Conservation (phyloP, 2,797 vertebrate species). For the Micromesistius poutassou region DNA sequence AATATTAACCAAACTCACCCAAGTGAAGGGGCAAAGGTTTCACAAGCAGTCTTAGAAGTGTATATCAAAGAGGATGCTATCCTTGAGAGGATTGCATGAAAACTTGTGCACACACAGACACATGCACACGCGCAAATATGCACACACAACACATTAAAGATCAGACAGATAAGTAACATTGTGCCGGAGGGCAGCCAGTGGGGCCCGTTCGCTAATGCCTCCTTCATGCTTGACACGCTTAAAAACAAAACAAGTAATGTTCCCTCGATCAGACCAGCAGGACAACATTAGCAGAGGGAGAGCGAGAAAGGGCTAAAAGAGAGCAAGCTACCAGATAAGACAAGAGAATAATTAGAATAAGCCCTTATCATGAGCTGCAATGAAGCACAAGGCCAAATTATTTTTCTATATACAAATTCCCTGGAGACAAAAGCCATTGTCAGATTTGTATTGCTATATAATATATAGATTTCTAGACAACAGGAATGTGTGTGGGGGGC, state of each 20-base stretch:
- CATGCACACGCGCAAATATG: neutral
- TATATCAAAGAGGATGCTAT: slow-evolving; percentile 44
- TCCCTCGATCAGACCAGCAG: slow-evolving; percentile 61
- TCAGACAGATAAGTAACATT: slow-evolving; percentile 53
- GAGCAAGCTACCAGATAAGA: slow-evolving; percentile 45
- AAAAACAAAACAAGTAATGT: slow-evolving; percentile 66
- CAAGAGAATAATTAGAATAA: slow-evolving; percentile 62
- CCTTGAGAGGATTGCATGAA: slow-evolving; percentile 48
- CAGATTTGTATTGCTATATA: slow-evolving; percentile 5
- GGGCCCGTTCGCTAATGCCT: slow-evolving; percentile 54
- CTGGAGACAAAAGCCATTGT: slow-evolving; percentile 19
- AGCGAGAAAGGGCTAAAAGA: slow-evolving; percentile 41
- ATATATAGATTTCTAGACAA: neutral
- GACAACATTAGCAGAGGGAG: slow-evolving; percentile 53
- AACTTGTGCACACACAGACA: slow-evolving; percentile 10
- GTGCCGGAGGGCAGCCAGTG: slow-evolving; percentile 56
- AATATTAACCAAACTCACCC: slow-evolving; percentile 40
- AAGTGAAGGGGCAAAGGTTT: slow-evolving; percentile 31
- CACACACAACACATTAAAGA: slow-evolving; percentile 43
- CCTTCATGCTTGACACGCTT: slow-evolving; percentile 65
- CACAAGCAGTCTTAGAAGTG: slow-evolving; percentile 41
- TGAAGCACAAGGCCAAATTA: slow-evolving; percentile 47
- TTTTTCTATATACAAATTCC: slow-evolving; percentile 14
- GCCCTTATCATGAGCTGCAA: slow-evolving; percentile 46
- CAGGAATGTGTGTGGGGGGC: neutral